Percentiles rank a stretch among this genome's conserved stretches.
These are phyloP conservation scores for Tadarida brasiliensis DNA, from an alignment of 2,797 vertebrate species.

Conservation along the genomic window DNA sequence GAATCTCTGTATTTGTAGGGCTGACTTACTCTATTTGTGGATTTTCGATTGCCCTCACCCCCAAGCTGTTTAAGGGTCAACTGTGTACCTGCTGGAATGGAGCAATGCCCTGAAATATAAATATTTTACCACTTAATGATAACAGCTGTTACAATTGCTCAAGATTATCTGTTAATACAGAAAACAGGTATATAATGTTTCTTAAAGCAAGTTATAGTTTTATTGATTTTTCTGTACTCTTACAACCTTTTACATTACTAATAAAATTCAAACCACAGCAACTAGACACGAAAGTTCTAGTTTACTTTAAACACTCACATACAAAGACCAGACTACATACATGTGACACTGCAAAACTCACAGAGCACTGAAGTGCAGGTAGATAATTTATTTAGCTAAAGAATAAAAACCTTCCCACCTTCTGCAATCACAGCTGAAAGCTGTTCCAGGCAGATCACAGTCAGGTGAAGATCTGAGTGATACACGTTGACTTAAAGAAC, in stretches of 20 bases:
- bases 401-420: background rate
- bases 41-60: background rate
- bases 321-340: background rate
- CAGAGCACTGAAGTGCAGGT: background rate
- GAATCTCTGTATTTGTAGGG: accelerated
- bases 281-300: too few relatives aligned
- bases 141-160: background rate
- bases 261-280: background rate
- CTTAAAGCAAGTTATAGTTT: background rate
- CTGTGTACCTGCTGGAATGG: background rate
- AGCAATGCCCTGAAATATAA: background rate
- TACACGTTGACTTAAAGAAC: background rate
- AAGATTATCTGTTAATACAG: background rate
- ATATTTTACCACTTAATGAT: background rate
- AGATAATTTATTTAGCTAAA: background rate
- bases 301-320: background rate
- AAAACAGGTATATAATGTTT: background rate
- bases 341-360: background rate
- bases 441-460: background rate
- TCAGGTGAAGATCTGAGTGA: background rate
- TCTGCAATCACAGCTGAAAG: background rate
- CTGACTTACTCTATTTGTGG: accelerated
- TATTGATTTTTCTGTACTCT: background rate
- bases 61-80: too few relatives aligned
- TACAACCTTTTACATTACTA: background rate